Base-by-base conservation (phyloP, 2,113 vertebrate species). In the Ovibos moschatus region DNA sequence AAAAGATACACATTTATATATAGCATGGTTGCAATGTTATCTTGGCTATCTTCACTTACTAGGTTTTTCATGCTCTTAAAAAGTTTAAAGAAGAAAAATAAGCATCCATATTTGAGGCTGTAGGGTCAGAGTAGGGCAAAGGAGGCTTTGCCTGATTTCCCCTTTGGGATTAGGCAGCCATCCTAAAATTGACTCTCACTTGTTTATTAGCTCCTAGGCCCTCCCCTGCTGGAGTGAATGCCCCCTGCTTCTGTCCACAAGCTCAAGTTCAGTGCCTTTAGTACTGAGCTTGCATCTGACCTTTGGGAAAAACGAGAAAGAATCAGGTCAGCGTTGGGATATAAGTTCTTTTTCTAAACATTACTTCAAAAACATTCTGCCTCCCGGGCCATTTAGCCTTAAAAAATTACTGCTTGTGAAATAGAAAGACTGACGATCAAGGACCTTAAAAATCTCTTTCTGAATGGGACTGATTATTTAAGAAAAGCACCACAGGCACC, bases 401-500 rank as follows among this genome's bases (percentile, higher is more conserved):
- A 91, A 97, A 92, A 96, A 89, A 92, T 57, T 64, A 90, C 47
- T 71, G 47, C 94, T 96, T 85, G 58, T 97, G 93, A 96, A 94
- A 97, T 81, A 91, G 74, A 97, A 81, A 92, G 53, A 81, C 64
- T 67, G 33, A 36, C 2, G 28, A 95, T 95, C 45, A 96, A 82
- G 83, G 82, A 92, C 81, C 87, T 96, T 50, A 96, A 97, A 94
- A 94, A 78, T 97, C 88, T 94, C 96, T 60, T 36, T 40, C 90
- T 96, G 95, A 94, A 95, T 97, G 96, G 60, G 45, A 79, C 91
- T 97, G 97, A 98, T 98, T 95, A 92, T 92, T 95, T 95, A 96
- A 96, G 71, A 87, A 87, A 97, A 87, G 78, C 64, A 94, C 94
- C 45, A 87, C 97, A 98, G 91, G 97, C 97, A 79, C 95, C 97